A percentile compares a stretch with the other conserved stretches of the same genome.
These are phyloP conservation scores for Phyllostomus hastatus DNA, from an alignment of 2,113 vertebrate genomes.

Conservation along the genomic window DNA sequence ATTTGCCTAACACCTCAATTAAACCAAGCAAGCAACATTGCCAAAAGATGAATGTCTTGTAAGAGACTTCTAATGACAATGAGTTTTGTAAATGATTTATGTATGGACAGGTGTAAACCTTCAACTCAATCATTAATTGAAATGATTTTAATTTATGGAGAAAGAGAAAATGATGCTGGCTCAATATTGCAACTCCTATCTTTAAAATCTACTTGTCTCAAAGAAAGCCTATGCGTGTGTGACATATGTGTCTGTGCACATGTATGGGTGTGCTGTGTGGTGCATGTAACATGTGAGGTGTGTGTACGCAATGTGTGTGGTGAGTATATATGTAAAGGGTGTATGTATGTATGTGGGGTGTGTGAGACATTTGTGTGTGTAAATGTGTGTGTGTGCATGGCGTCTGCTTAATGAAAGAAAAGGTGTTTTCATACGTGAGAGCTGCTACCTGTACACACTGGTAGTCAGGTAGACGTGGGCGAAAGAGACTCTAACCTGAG, in stretches of 20 bases:
- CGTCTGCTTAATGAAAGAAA: background rate
- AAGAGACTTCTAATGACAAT: constrained; percentile 49
- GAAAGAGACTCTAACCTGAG: background rate
- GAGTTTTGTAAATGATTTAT: constrained; percentile 48
- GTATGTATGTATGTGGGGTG: background rate
- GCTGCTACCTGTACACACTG: background rate
- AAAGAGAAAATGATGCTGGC: constrained; percentile 32
- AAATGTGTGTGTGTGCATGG: too few species aligned
- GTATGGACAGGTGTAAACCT: constrained; percentile 57
- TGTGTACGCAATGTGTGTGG: too few species aligned
- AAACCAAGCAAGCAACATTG: constrained; percentile 40
- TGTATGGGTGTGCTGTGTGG: background rate
- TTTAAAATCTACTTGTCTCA: background rate
- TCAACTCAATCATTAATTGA: constrained; percentile 26
- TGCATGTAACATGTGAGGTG: background rate
- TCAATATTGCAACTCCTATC: constrained; percentile 24
- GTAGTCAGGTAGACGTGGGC: background rate
- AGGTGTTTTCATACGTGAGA: background rate
- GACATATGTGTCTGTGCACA: too few species aligned
- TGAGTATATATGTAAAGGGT: background rate
- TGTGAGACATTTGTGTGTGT: background rate
- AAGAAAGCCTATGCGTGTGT: background rate
- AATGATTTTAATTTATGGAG: constrained; percentile 51
- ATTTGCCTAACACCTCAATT: constrained; percentile 47
- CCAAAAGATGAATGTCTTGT: constrained; percentile 50